A percentile compares a stretch with the other conserved stretches of the same genome.
These are phyloP conservation scores for Danaus plexippus DNA, from an alignment of 1,140 invertebrate species.

Conservation along the genomic window DNA sequence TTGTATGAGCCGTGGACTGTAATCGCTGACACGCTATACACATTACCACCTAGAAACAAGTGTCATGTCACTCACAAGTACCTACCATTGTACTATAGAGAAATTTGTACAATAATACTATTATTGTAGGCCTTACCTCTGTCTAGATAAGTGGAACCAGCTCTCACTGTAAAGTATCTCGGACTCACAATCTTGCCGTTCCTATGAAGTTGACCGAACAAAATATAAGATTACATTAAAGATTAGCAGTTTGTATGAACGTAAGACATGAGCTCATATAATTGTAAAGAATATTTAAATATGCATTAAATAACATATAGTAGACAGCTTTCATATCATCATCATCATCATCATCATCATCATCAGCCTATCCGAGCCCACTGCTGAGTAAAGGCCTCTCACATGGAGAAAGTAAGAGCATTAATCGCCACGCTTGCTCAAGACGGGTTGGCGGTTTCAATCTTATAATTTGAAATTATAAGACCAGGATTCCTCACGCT, in stretches of 20 bases:
- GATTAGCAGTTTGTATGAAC: too few relatives aligned
- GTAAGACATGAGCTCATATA: too few relatives aligned
- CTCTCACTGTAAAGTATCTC: conserved; percentile 21
- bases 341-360: too few relatives aligned
- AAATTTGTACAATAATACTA: too few relatives aligned
- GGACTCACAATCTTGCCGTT: conserved; percentile 20
- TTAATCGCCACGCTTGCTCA: too few relatives aligned
- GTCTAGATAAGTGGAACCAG: conserved; percentile 21
- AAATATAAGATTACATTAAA: too few relatives aligned
- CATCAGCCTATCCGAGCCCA: too few relatives aligned
- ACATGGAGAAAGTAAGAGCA: too few relatives aligned
- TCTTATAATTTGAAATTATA: too few relatives aligned
- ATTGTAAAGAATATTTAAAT: not conserved
- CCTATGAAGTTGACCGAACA: conserved; percentile 10
- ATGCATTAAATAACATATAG: conserved; percentile 4
- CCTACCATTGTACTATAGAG: not conserved
- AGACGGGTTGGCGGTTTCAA: too few relatives aligned
- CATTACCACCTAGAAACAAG: conserved; percentile 27
- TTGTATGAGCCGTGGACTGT: conserved; percentile 40
- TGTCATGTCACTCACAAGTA: not conserved
- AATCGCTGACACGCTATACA: conserved; percentile 25
- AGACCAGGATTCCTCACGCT: too few relatives aligned
- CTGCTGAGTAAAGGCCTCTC: too few relatives aligned
- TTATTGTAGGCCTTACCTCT: conserved; percentile 18
- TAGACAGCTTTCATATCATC: not conserved